Evolutionary conservation across 2,113 vertebrate genomes (phyloP).

Genomic region (Bothrops jararaca): DNA sequence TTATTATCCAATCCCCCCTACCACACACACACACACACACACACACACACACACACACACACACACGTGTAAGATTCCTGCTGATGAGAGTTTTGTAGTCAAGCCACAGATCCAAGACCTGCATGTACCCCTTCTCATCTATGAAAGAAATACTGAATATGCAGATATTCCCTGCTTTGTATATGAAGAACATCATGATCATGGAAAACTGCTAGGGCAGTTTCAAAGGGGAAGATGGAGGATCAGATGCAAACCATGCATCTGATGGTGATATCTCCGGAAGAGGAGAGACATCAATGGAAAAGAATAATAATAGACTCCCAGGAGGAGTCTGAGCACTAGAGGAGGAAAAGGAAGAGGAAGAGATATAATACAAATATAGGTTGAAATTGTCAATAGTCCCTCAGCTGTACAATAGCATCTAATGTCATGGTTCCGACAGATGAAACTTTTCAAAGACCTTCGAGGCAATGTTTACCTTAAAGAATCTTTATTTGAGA

Average conservation of each 20-base stretch:
- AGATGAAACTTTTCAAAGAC: too few relatives aligned
- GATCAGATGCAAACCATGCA: not conserved
- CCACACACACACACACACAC: too few relatives aligned
- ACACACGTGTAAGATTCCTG: not conserved
- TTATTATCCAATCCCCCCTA: not conserved
- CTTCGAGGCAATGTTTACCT: too few relatives aligned
- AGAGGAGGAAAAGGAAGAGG: not conserved
- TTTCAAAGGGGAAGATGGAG: not conserved
- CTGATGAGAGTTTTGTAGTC: not conserved
- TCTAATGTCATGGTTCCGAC: too few relatives aligned
- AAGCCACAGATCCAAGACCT: not conserved
- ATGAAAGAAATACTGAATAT: not conserved
- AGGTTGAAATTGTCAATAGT: not conserved
- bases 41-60: too few relatives aligned
- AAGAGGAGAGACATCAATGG: not conserved
- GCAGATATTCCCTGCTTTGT: not conserved
- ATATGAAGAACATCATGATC: not conserved
- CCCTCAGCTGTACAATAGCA: not conserved
- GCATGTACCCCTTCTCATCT: not conserved
- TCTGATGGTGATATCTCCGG: not conserved
- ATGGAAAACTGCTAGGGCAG: not conserved
- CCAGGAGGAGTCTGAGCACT: not conserved
- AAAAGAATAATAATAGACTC: not conserved
- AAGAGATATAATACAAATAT: not conserved
- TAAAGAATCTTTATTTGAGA: too few relatives aligned